Conservation (phyloP, 2,888 invertebrate species). For the Carabus problematicus region DNA sequence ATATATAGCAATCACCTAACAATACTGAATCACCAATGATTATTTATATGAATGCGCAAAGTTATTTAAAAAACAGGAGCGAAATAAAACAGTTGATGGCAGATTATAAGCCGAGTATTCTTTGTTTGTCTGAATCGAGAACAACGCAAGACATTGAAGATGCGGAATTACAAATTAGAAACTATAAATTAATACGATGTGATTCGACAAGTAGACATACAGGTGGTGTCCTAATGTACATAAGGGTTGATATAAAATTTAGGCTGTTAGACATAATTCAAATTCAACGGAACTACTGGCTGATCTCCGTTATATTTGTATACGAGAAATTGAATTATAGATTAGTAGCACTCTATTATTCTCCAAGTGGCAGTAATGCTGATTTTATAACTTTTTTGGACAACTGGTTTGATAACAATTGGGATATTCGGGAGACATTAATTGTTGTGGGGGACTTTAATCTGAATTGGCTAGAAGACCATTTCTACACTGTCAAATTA, state of each 20-base stretch:
- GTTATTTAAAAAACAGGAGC: not conserved
- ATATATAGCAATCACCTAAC: constrained; percentile 10
- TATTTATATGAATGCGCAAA: constrained; percentile 14
- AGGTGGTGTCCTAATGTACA: constrained; percentile 3
- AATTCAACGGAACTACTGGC: not conserved
- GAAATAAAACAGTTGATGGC: not conserved
- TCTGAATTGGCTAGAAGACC: not conserved
- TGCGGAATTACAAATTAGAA: not conserved
- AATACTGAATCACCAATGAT: not conserved
- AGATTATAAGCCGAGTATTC: not conserved
- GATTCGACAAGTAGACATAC: constrained; percentile 9
- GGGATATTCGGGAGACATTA: not conserved
- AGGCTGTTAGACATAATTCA: not conserved
- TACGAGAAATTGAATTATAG: not conserved
- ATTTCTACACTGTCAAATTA: not conserved
- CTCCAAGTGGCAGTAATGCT: not conserved
- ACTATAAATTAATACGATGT: constrained; percentile 4
- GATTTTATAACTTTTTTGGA: not conserved
- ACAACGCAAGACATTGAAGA: not conserved
- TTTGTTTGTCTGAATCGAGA: constrained; percentile 10
- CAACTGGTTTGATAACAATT: not conserved
- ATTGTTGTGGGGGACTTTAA: not conserved
- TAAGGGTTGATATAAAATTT: not conserved
- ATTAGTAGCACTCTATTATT: not conserved
- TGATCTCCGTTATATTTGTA: not conserved